Base-by-base conservation (phyloP, 2,888 invertebrate genomes). In the Teleiodes luculella region DNA sequence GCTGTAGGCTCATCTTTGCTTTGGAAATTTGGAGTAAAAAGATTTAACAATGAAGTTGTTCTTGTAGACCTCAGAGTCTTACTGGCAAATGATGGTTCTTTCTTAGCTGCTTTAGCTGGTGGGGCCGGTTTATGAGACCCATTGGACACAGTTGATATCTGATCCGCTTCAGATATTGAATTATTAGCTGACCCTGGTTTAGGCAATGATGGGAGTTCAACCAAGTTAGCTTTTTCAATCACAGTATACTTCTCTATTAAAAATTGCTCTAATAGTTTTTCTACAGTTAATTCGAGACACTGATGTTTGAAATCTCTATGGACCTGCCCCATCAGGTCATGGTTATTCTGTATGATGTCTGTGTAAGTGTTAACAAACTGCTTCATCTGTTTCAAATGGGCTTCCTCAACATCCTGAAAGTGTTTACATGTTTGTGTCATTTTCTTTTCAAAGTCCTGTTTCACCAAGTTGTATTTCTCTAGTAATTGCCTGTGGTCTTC, bases 1-100 rank as follows among this genome's bases (percentile, higher is more conserved):
- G 88, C 88, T 81, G 86, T 91, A 60, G 91, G 91, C 73, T 92
- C 92, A 83, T 92, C 90, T 90, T 92, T 96, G 93, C 96, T 96
- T 94, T 96, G 96, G 91, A 96, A 96, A 92, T 96, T 96, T 90
- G 96, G 96, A 92, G 96, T 96, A 92, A 97, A 97, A 91, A 97
- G 93, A 93, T 97, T 97, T 89, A 97, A 93, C 86, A 97, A 94
- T 88, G 97, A 97, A 86, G 96, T 96, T 84, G 97, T 96, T 91
- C 97, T 95, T 89, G 96, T 95, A 84, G 96, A 96, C 16, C 53
- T 46, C n/a, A 57, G 46, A 83, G 95, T 93, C 91, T 95, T 95
- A 84, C 91, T 88, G 48, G 86, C 84, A 79, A 90, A 91, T 67
- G 92, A 92, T 55, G 84, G 85, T 86, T 94, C 93, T 76, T 93